Conservation (phyloP, 2,888 invertebrate species). For the Cephus runcator region DNA sequence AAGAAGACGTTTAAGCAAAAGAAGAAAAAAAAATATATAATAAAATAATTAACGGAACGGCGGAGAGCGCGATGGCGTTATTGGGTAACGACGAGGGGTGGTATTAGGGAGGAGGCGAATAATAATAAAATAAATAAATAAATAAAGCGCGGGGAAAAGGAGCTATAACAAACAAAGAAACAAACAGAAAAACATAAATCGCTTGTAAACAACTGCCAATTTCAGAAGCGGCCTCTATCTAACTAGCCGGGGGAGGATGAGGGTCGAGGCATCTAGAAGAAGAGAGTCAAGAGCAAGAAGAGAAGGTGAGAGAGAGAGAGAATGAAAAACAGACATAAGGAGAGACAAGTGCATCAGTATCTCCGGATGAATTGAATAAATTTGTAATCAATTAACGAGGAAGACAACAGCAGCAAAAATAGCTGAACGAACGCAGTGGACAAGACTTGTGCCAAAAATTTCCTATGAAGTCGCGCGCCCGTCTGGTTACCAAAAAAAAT, state of each 20-base stretch:
- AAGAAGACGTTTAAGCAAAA: conserved; percentile 44
- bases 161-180: conserved; percentile 20
- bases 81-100: conserved; percentile 18
- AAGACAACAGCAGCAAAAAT: not conserved
- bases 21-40: conserved; percentile 12
- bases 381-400: not conserved
- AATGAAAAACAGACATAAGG: not conserved
- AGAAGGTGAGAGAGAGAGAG: not conserved
- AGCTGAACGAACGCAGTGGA: no score
- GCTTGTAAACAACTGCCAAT: conserved; percentile 58
- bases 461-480: not conserved
- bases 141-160: not conserved
- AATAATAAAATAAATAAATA: conserved; percentile 19
- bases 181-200: conserved; percentile 35
- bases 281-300: conserved; percentile 2
- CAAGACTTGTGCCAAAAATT: not conserved
- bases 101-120: conserved; percentile 16
- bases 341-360: not conserved
- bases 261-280: not conserved
- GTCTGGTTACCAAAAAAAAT: not conserved
- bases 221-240: conserved; percentile 42
- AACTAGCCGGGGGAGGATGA: conserved; percentile 13
- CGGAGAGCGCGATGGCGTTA: conserved; percentile 9
- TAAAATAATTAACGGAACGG: conserved; percentile 1
- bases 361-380: not conserved